Conservation (phyloP, 2,113 vertebrate species). For the Amblyopsis rosae region DNA sequence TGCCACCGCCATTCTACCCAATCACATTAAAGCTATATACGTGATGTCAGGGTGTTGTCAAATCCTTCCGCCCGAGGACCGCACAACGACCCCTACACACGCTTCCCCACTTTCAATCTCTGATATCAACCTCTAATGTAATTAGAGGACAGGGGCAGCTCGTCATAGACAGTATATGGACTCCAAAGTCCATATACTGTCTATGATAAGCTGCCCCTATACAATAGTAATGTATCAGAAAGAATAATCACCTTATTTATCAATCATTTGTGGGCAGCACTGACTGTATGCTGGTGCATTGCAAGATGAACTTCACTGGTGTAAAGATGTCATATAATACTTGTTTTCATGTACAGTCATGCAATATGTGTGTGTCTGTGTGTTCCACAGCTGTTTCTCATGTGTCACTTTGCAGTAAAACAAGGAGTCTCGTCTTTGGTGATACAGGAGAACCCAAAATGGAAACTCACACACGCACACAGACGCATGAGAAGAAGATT, state of each 20-base stretch:
- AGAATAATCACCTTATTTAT: slow-evolving; percentile 14
- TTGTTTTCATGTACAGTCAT: too few species aligned
- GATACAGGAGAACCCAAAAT: neutral
- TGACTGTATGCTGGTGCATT: too few species aligned
- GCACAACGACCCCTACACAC: slow-evolving; percentile 10
- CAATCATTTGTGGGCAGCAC: too few species aligned
- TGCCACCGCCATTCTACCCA: slow-evolving; percentile 35
- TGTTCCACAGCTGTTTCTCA: slow-evolving; percentile 19
- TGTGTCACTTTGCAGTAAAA: slow-evolving; percentile 9
- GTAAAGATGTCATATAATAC: too few species aligned
- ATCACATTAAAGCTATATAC: slow-evolving; percentile 36
- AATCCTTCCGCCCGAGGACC: neutral
- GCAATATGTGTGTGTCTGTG: neutral
- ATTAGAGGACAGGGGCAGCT: slow-evolving; percentile 31
- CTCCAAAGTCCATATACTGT: slow-evolving; percentile 7
- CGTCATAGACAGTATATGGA: slow-evolving; percentile 25
- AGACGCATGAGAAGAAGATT: neutral
- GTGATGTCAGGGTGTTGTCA: slow-evolving; percentile 46
- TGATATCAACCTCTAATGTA: slow-evolving; percentile 27
- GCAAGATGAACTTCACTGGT: too few species aligned
- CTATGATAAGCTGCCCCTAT: too few species aligned
- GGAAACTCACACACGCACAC: neutral
- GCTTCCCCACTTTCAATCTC: slow-evolving; percentile 8
- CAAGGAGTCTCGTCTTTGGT: neutral
- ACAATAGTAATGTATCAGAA: slow-evolving; percentile 22